phyloP scores from a whole-genome alignment of 2,797 vertebrate genomes.

The Mus caroli region DNA sequence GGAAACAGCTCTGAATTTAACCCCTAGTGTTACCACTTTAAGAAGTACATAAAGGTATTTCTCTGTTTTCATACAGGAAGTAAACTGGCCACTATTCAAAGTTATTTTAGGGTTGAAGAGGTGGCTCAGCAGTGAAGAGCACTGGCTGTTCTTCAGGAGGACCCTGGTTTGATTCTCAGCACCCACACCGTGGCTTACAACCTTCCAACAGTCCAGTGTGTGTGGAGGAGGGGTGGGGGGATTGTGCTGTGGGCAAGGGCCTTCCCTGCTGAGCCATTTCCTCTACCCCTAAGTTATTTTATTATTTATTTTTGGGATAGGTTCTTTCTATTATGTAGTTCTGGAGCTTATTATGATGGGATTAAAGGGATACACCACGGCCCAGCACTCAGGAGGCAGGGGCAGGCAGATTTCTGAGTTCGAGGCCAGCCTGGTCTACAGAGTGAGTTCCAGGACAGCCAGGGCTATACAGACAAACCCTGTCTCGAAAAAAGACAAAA shows the following conservation, averaged over 20 bases:
- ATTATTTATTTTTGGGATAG: not conserved
- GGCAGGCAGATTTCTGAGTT: not conserved
- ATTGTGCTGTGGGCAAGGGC: not conserved
- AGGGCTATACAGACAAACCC: not conserved
- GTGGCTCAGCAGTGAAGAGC: not conserved
- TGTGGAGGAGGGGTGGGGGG: not conserved
- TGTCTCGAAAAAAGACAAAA: too few relatives aligned
- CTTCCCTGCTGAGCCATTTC: not conserved
- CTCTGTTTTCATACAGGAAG: not conserved
- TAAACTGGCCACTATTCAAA: not conserved
- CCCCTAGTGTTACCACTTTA: not conserved
- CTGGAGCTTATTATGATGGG: not conserved
- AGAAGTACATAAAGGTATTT: not conserved
- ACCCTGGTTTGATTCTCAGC: not conserved
- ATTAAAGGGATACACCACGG: not conserved
- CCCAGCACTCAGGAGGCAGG: not conserved
- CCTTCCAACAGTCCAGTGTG: not conserved
- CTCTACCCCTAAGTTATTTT: not conserved
- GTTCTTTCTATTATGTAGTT: not conserved
- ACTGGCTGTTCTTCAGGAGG: not conserved
- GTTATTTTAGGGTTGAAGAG: not conserved
- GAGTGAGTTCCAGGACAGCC: not conserved
- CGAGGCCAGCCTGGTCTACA: not conserved
- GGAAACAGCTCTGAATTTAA: not conserved
- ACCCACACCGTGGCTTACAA: not conserved